Conservation (phyloP, 2,888 invertebrate species). For the Neoascia interrupta region DNA sequence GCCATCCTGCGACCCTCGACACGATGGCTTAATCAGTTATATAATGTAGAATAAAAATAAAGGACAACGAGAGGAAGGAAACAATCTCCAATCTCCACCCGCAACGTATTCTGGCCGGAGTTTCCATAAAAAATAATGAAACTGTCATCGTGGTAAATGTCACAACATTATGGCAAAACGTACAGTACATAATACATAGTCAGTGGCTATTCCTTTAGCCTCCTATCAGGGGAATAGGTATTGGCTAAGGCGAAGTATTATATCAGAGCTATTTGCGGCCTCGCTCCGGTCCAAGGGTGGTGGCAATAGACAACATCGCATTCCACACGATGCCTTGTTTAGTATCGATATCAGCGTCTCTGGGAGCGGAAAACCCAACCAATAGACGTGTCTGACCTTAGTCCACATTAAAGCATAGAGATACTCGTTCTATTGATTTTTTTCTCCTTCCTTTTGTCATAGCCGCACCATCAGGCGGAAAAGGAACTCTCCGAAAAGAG, state of each 20-base stretch:
- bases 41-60: conserved; percentile 17
- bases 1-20: background rate
- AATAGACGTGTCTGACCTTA: conserved; percentile 33
- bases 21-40: conserved; percentile 31
- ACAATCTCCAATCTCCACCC: conserved; percentile 40
- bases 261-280: conserved; percentile 35
- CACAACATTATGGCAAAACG: conserved; percentile 45
- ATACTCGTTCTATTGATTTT: background rate
- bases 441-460: background rate
- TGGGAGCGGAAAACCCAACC: conserved; percentile 37
- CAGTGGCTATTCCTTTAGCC: no score
- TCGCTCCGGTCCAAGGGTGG: conserved; percentile 3
- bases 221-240: conserved; percentile 1
- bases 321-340: conserved; percentile 1
- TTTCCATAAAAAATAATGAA: conserved; percentile 31
- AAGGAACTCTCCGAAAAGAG: no score
- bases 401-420: no score
- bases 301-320: conserved; percentile 9
- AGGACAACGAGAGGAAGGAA: conserved; percentile 14
- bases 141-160: conserved; percentile 35
- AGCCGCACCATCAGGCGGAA: no score
- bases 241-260: conserved; percentile 7
- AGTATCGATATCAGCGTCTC: conserved; percentile 18
- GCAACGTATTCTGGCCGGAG: conserved; percentile 25
- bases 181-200: conserved; percentile 9